These are phyloP conservation scores for Phalacrocorax pelagicus DNA, from an alignment of 2,113 vertebrate genomes.

Conservation along the genomic window DNA sequence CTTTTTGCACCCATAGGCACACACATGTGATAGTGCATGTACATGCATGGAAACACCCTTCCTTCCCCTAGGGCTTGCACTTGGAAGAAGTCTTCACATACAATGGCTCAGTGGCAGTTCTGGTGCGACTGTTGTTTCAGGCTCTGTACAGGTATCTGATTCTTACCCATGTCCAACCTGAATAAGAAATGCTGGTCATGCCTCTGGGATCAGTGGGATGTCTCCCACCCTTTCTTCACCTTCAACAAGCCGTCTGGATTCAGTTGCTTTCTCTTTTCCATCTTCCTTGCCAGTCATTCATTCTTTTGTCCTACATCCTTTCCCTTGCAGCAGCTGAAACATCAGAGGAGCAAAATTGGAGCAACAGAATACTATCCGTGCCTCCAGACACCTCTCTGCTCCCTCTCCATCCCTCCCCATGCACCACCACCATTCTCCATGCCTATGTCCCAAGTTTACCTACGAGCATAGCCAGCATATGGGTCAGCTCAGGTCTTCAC, in stretches of 20 bases:
- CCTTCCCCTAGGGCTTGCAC: not conserved
- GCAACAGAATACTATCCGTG: not conserved
- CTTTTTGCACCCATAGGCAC: not conserved
- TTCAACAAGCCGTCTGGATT: not conserved
- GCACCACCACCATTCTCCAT: not conserved
- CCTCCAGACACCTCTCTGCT: not conserved
- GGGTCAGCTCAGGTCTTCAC: not conserved
- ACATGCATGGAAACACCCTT: not conserved
- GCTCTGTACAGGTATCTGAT: not conserved
- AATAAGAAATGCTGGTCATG: not conserved
- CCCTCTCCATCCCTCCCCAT: not conserved
- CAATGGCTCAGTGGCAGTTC: not conserved
- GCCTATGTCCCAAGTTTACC: not conserved
- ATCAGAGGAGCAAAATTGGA: rapidly evolving
- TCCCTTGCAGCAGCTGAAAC: not conserved
- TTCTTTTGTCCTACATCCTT: not conserved
- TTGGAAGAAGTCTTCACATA: not conserved
- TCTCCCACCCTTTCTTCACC: not conserved
- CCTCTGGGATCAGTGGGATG: not conserved
- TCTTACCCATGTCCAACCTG: not conserved
- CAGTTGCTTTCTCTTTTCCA: not conserved
- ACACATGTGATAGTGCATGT: rapidly evolving
- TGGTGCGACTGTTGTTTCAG: not conserved
- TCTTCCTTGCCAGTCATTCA: not conserved
- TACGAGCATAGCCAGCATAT: not conserved